Percentiles rank a stretch among this genome's conserved stretches.
phyloP scores from a whole-genome alignment of 2,113 vertebrate species.

The Phainopepla nitens region DNA sequence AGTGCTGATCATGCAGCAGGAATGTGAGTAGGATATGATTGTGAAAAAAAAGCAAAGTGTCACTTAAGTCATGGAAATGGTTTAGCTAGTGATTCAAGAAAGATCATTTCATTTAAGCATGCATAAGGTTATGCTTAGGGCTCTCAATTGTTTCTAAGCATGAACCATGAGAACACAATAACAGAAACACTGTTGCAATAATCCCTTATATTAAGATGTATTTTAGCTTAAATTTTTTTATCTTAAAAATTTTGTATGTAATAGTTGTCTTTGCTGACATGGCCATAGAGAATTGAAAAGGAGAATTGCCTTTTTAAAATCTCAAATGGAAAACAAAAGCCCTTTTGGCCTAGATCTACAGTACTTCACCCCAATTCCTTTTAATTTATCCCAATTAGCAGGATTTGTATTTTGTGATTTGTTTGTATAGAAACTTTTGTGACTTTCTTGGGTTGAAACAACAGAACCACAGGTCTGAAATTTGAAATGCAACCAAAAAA shows the following conservation, averaged over 20 bases:
- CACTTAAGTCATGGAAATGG: background rate
- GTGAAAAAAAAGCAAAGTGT: background rate
- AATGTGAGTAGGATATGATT: background rate
- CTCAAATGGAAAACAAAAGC: background rate
- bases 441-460: background rate
- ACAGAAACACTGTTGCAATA: background rate
- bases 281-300: background rate
- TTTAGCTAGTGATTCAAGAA: background rate
- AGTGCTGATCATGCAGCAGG: background rate
- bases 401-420: background rate
- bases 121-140: background rate
- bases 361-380: background rate
- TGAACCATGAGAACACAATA: background rate
- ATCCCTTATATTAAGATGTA: background rate
- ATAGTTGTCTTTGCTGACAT: background rate
- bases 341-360: background rate
- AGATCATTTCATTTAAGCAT: background rate
- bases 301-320: background rate
- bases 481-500: background rate
- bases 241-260: background rate
- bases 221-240: background rate
- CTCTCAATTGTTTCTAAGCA: background rate
- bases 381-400: background rate
- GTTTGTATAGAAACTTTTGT: background rate
- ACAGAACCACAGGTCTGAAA: background rate